Percentiles rank a stretch among this genome's conserved stretches.
Conservation (phyloP, 2,888 invertebrate genomes). For the Eretmocerus hayati region DNA sequence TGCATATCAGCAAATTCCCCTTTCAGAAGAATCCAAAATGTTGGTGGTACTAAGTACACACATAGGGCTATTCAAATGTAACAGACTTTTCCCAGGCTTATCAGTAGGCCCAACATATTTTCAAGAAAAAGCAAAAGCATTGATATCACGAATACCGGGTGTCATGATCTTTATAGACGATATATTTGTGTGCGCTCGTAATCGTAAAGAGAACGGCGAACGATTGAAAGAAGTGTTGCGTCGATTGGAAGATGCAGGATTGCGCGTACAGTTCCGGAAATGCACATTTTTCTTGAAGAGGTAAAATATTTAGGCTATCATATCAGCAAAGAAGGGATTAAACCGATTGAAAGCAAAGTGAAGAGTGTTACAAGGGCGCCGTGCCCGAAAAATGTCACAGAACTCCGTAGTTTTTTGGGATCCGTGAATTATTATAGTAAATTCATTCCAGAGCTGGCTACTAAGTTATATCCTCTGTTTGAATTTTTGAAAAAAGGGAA, state of each 20-base stretch:
- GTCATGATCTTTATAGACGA: constrained; percentile 42
- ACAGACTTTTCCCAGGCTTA: constrained; percentile 16
- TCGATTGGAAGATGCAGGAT: constrained; percentile 9
- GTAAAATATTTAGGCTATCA: constrained; percentile 27
- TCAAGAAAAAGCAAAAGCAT: constrained; percentile 31
- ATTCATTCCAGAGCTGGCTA: constrained; percentile 29
- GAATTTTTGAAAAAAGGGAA: constrained; percentile 24
- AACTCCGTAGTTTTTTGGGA: constrained; percentile 29
- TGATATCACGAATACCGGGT: constrained; percentile 30
- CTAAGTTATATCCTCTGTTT: constrained; percentile 28
- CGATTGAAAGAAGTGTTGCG: constrained; percentile 22
- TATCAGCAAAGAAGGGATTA: constrained; percentile 24
- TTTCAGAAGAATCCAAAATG: constrained; percentile 31
- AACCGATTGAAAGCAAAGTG: constrained; percentile 16
- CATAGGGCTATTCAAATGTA: constrained; percentile 29
- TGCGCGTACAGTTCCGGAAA: constrained; percentile 16
- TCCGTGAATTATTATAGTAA: too few species aligned
- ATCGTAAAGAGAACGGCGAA: constrained; percentile 30
- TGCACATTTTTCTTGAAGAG: constrained; percentile 14
- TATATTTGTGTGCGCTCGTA: constrained; percentile 35
- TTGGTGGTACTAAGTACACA: constrained; percentile 33
- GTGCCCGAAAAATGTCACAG: constrained; percentile 23
- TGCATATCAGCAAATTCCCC: constrained; percentile 36
- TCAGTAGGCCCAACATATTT: constrained; percentile 32
- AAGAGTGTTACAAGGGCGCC: constrained; percentile 20